Base-by-base conservation (phyloP, 2,113 vertebrate species). In the Zosterops pallidus region DNA sequence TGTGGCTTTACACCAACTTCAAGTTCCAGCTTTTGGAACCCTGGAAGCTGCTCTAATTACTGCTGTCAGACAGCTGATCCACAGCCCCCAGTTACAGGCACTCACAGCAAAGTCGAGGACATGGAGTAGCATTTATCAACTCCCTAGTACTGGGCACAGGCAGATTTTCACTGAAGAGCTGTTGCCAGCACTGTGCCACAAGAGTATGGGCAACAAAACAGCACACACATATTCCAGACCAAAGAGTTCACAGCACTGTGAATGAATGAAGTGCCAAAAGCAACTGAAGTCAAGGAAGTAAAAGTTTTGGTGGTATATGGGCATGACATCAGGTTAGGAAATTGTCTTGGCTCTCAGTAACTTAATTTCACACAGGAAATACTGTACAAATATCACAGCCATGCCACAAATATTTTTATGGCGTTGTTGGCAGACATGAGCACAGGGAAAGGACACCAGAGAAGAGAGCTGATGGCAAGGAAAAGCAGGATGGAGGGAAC, bases 201-300 rank as follows among this genome's bases (percentile, higher is more conserved):
- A 0, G 2, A 44, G 29, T 41, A 41, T 0, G 0, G 56, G 5
- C 21, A 78, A 47, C 50, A 57, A 15, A 80, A 46, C 33, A 81
- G 72, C 59, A 57, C 24, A 65, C 19, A 65, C 13, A 23, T 33
- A 22, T 21, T 44, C 33, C 42, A 56, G 6, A 63, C 22, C n/a
- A 33, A 55, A 33, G 31, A 25, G 17, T 19, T 39, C 41, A 2
- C 49, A 21, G 62, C 46, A 31, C 67, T 37, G 29, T 2, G 28
- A 78, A 79, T 7, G 28, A 65, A 57, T 5, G 0, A 82, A 83
- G 23, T 24, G 35, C 46, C 41, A 42, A 46, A 49, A 80, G 53
- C 70, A 68, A 62, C 12, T 64, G 6, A 76, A 85, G 49, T 13
- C 37, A 71, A 57, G 26, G 35, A 42, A 88, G 63, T 9, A 4